A percentile compares a stretch with the other conserved stretches of the same genome.
Conservation (phyloP, 2,797 vertebrate genomes). For the Galago senegalensis region DNA sequence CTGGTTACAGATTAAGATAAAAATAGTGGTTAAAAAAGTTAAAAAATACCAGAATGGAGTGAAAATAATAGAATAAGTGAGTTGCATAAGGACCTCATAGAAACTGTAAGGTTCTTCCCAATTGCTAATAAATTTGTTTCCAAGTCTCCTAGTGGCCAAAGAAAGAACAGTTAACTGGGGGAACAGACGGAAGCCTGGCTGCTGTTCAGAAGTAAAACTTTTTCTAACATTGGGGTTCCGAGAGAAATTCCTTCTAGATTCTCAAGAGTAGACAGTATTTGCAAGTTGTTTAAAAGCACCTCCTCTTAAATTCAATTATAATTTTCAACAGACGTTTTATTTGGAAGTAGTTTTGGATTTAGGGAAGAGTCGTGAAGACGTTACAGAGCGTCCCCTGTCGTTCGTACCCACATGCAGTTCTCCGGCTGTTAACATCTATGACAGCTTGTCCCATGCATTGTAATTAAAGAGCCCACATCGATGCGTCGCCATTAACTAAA, state of each 20-base stretch:
- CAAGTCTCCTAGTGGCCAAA: neutral
- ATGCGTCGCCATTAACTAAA: constrained; percentile 12
- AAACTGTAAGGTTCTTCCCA: neutral
- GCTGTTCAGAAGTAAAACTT: neutral
- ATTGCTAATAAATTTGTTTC: constrained; percentile 25
- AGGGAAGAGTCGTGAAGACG: neutral
- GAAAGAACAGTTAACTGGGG: neutral
- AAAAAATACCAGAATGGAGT: neutral
- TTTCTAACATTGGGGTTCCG: neutral
- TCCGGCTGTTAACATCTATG: neutral
- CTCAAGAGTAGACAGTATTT: neutral
- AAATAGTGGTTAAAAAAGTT: neutral
- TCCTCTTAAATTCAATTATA: constrained; percentile 53
- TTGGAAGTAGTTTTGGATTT: constrained; percentile 47
- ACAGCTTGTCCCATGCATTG: neutral
- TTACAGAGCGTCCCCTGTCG: neutral
- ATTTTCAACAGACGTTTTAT: constrained; percentile 55
- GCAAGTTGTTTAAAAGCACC: constrained; percentile 24
- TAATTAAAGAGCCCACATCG: neutral
- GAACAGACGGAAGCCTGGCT: neutral
- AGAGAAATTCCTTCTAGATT: constrained; percentile 10
- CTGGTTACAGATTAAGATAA: neutral
- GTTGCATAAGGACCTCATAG: neutral
- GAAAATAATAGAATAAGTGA: constrained; percentile 14
- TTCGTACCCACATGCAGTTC: neutral